A percentile compares a stretch with the other conserved stretches of the same genome.
These are phyloP conservation scores for Mesaphorura yosii DNA, from an alignment of 1,140 invertebrate species.

Conservation along the genomic window DNA sequence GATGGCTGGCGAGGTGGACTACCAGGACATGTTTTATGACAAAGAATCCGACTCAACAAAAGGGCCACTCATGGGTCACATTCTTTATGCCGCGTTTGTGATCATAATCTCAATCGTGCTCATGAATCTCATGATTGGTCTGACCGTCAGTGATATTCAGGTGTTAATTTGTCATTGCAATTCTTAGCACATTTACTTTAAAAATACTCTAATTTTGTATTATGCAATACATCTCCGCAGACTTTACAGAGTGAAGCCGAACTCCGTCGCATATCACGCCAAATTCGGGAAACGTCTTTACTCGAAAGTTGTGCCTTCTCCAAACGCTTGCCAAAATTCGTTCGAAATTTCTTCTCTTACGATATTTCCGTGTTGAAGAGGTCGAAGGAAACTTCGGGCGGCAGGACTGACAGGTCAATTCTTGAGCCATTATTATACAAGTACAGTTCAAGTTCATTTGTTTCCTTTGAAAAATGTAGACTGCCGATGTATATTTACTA, in stretches of 20 bases:
- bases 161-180: background rate
- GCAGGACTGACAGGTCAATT: background rate
- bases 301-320: conserved; percentile 11
- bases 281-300: conserved; percentile 7
- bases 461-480: too few species aligned
- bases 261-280: conserved; percentile 5
- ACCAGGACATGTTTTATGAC: conserved; percentile 17
- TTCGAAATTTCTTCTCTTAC: background rate
- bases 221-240: background rate
- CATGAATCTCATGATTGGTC: conserved; percentile 9
- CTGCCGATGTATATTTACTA: too few species aligned
- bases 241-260: conserved; percentile 7
- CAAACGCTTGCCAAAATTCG: background rate
- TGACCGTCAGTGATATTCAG: conserved; percentile 11
- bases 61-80: conserved; percentile 13
- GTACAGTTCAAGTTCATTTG: too few species aligned
- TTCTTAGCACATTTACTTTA: background rate
- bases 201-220: background rate
- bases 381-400: background rate
- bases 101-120: background rate
- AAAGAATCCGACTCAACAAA: background rate
- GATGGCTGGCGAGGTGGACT: conserved; percentile 22
- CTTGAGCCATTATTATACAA: background rate
- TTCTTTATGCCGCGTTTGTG: conserved; percentile 12
- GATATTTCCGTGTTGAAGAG: background rate